Percentiles rank a stretch among this genome's conserved stretches.
phyloP scores from a whole-genome alignment of 2,113 vertebrate species.

The Larimichthys crocea region DNA sequence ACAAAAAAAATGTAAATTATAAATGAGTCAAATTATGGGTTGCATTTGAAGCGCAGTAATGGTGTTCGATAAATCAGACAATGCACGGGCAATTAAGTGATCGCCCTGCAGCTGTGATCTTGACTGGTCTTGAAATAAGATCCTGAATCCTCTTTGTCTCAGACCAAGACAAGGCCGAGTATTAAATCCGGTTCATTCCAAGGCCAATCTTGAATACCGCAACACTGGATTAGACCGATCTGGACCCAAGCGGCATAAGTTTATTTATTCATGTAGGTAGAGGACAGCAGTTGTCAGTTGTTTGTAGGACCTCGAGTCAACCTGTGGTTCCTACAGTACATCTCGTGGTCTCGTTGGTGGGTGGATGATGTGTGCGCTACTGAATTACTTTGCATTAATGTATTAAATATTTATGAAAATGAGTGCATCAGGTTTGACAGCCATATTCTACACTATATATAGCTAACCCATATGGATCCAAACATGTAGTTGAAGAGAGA shows the following conservation, averaged over 20 bases:
- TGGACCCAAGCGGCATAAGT: background rate
- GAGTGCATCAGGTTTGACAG: background rate
- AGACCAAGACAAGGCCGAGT: too few relatives aligned
- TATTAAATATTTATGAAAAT: conserved; percentile 26
- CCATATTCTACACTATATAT: background rate
- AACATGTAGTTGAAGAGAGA: background rate
- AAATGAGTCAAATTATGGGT: too few relatives aligned
- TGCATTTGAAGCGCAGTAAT: too few relatives aligned
- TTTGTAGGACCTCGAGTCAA: background rate
- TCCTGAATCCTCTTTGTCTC: too few relatives aligned
- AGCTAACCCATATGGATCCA: background rate
- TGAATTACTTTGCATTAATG: conserved; percentile 41
- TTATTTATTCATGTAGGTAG: background rate
- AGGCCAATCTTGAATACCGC: too few relatives aligned
- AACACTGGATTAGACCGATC: too few relatives aligned
- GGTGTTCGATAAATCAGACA: too few relatives aligned
- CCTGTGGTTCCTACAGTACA: background rate
- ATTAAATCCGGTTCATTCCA: too few relatives aligned
- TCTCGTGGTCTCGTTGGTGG: conserved; percentile 1
- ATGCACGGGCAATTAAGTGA: too few relatives aligned
- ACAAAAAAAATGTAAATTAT: too few relatives aligned
- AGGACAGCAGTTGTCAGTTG: background rate
- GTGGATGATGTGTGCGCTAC: background rate
- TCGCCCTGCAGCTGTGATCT: too few relatives aligned
- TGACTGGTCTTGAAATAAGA: too few relatives aligned